phyloP scores from a whole-genome alignment of 2,888 invertebrate species.

The Caenorhabditis sp. region DNA sequence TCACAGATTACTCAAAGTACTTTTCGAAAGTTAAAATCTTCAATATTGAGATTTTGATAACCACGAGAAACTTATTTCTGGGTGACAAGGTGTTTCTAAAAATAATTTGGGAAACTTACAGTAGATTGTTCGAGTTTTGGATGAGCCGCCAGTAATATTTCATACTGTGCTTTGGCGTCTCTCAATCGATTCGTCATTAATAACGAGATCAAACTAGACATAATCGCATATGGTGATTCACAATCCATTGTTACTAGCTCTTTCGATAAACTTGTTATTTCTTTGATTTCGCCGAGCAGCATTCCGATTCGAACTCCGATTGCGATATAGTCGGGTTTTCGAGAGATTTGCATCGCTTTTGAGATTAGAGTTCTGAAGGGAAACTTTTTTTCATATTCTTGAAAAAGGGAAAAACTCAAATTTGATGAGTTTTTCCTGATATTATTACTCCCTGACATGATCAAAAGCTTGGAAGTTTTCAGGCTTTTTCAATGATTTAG shows the following conservation, averaged over 20 bases:
- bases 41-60: too few relatives aligned
- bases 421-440: too few relatives aligned
- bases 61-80: too few relatives aligned
- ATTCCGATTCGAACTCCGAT: conserved; percentile 41
- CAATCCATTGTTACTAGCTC: conserved; percentile 38
- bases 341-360: conserved; percentile 44
- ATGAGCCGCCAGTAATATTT: conserved; percentile 83
- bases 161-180: conserved; percentile 84
- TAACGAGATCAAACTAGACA: conserved; percentile 19
- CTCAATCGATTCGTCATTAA: conserved; percentile 52
- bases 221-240: conserved; percentile 37
- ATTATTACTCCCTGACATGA: too few relatives aligned
- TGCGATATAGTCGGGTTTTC: conserved; percentile 46
- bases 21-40: too few relatives aligned
- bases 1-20: too few relatives aligned
- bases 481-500: too few relatives aligned
- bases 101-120: conserved; percentile 63
- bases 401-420: too few relatives aligned
- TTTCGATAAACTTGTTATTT: conserved; percentile 30
- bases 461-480: too few relatives aligned
- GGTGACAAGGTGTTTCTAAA: too few relatives aligned
- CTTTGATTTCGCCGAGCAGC: conserved; percentile 37
- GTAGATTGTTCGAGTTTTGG: conserved; percentile 48
- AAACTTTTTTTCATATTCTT: neutral
- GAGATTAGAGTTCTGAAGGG: conserved; percentile 54